phyloP scores from a whole-genome alignment of 2,888 invertebrate species.

The Eristalis pertinax region DNA sequence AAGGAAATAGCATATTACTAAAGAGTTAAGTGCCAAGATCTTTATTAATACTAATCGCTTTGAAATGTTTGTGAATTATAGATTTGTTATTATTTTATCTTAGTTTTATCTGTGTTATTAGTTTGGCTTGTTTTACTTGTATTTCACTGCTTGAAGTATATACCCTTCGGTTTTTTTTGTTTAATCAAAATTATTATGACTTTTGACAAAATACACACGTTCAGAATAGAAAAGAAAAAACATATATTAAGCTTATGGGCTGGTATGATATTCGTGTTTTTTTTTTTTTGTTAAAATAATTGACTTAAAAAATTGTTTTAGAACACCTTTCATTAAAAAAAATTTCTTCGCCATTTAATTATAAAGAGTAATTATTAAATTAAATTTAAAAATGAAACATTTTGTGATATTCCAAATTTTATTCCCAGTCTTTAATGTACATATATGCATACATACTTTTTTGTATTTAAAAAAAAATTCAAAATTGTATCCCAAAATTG shows the following conservation, averaged over 20 bases:
- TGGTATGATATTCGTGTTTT: not conserved
- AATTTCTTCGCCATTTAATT: conserved; percentile 20
- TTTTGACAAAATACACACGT: not conserved
- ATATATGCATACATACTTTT: conserved; percentile 73
- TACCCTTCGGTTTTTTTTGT: not conserved
- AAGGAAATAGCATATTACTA: conserved; percentile 9
- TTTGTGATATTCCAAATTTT: conserved; percentile 80
- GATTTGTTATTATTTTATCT: conserved; percentile 18
- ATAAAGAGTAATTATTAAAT: conserved; percentile 10
- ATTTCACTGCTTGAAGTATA: conserved; percentile 8
- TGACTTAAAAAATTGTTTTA: not conserved
- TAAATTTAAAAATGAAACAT: conserved; percentile 74
- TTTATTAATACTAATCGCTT: conserved; percentile 38
- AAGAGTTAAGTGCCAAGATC: conserved; percentile 57
- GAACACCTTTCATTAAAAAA: not conserved
- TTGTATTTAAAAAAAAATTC: conserved; percentile 41
- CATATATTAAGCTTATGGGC: not conserved
- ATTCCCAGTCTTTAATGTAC: conserved; percentile 64
- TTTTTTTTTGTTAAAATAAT: not conserved
- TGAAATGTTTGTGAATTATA: conserved; percentile 26
- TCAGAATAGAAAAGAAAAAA: not conserved
- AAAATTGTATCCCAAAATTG: conserved; percentile 73
- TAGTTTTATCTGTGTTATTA: conserved; percentile 49
- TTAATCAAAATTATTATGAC: not conserved
- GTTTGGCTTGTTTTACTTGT: conserved; percentile 38